Evolutionary conservation across 2,113 vertebrate genomes (phyloP).

Genomic region (Phrynocephalus versicolor): DNA sequence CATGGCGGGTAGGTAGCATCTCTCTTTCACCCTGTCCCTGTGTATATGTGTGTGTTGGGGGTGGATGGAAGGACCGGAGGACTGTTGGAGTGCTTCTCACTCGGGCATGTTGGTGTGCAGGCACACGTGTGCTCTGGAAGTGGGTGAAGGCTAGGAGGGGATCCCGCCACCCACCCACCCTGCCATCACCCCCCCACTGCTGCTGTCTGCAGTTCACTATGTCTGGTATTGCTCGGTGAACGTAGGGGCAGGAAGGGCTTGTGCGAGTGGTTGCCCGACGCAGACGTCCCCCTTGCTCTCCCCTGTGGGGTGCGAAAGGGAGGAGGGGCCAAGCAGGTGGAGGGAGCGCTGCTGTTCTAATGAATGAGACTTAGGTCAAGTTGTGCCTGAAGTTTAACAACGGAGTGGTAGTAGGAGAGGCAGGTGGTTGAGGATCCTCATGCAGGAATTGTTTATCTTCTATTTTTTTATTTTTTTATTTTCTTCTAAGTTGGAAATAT

Average conservation of each 20-base stretch:
- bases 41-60: too few species aligned
- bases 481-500: neutral
- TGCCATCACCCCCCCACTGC: too few species aligned
- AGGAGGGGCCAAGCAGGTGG: neutral
- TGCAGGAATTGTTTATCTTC: neutral
- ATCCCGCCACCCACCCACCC: too few species aligned
- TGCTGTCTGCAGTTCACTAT: too few species aligned
- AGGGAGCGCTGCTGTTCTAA: neutral
- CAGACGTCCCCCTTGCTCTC: neutral
- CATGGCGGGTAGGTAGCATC: conserved; percentile 86
- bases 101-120: neutral
- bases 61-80: too few species aligned
- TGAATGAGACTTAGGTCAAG: conserved; percentile 1
- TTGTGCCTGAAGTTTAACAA: neutral
- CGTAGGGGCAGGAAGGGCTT: conserved; percentile 19
- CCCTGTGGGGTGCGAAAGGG: neutral
- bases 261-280: conserved; percentile 15
- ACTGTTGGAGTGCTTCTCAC: too few species aligned
- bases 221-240: too few species aligned
- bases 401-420: neutral
- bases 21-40: conserved; percentile 53
- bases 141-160: neutral
- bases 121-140: neutral
- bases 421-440: neutral
- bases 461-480: neutral